Conservation (phyloP, 2,113 vertebrate genomes). For the Carassius carassius region DNA sequence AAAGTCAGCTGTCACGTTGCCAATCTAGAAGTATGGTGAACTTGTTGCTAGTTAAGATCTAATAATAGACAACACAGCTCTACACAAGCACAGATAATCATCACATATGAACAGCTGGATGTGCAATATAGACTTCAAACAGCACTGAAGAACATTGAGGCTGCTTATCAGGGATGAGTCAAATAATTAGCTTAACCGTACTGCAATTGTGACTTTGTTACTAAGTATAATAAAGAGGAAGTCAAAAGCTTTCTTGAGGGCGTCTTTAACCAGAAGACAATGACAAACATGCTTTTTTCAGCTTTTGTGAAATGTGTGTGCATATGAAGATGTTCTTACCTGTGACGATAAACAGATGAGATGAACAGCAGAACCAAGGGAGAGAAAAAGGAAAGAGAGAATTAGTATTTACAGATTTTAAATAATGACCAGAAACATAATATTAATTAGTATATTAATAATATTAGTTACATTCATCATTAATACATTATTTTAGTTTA, state of each 20-base stretch:
- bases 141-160: background rate
- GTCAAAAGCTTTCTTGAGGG: conserved; percentile 19
- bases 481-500: background rate
- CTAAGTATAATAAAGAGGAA: conserved; percentile 41
- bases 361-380: background rate
- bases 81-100: conserved; percentile 27
- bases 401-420: background rate
- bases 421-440: background rate
- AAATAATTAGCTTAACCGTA: background rate
- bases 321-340: conserved; percentile 41
- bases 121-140: background rate
- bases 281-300: background rate
- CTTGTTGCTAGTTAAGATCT: conserved; percentile 16
- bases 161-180: conserved; percentile 28
- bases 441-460: background rate
- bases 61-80: conserved; percentile 34
- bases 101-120: conserved; percentile 13
- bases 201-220: conserved; percentile 2
- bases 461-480: background rate
- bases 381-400: conserved; percentile 1
- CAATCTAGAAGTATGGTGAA: conserved; percentile 20
- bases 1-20: conserved; percentile 1
- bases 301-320: background rate
- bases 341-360: conserved; percentile 4
- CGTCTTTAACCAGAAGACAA: conserved; percentile 10